Evolutionary conservation across 2,888 invertebrate genomes (phyloP).

Genomic region (Erebia ligea): DNA sequence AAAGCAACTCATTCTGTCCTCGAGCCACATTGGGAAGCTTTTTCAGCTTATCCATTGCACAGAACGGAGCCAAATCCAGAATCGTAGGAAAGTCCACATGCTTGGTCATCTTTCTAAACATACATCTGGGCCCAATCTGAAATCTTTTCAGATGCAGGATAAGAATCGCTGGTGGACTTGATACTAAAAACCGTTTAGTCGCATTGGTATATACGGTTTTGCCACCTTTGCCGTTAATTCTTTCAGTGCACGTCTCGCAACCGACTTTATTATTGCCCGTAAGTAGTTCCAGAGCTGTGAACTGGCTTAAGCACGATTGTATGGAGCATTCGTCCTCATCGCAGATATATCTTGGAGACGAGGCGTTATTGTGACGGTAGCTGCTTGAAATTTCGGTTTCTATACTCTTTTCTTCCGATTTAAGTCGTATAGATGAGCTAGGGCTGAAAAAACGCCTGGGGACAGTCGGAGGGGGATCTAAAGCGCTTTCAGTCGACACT

Average conservation of each 20-base stretch:
- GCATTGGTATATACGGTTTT: conserved; percentile 92
- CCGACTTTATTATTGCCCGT: conserved; percentile 96
- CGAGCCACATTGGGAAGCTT: conserved; percentile 84
- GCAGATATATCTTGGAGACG: conserved; percentile 87
- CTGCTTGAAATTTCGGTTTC: conserved; percentile 63
- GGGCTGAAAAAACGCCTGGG: conserved; percentile 51
- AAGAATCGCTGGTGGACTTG: conserved; percentile 95
- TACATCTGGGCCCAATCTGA: conserved; percentile 89
- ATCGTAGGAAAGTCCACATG: conserved; percentile 94
- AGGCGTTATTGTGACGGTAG: conserved; percentile 69
- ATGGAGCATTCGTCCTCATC: conserved; percentile 92
- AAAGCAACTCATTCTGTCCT: conserved; percentile 88
- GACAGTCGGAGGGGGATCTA: conserved; percentile 52
- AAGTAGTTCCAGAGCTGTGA: conserved; percentile 95
- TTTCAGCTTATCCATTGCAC: conserved; percentile 86
- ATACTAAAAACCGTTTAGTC: conserved; percentile 93
- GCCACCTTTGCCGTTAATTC: conserved; percentile 86
- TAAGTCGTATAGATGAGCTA: conserved; percentile 8
- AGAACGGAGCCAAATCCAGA: conserved; percentile 95
- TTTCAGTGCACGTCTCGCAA: conserved; percentile 94
- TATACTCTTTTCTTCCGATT: conserved; percentile 54
- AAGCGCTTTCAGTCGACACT: conserved; percentile 50
- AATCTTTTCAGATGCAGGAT: conserved; percentile 98
- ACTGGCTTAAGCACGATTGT: conserved; percentile 95
- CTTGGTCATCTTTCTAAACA: conserved; percentile 92